Evolutionary conservation across 1,140 invertebrate species (phyloP), one percentile per base, ranked within the genome.

Genomic region (Drosophila biarmipes): DNA sequence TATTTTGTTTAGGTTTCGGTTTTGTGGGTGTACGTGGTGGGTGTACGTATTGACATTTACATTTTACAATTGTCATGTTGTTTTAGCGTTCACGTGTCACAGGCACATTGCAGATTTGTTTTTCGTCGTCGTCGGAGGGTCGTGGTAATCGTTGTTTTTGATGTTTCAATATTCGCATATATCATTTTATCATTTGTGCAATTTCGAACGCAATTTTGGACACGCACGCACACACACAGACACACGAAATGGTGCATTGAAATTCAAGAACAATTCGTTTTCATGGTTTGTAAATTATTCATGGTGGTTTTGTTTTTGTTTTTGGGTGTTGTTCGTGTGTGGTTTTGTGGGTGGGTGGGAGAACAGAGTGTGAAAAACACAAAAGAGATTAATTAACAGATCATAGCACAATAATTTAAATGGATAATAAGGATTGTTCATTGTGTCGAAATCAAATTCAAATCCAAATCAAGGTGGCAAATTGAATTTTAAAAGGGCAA

Each of bases 161-260:
- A 67, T 67, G 62, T 67, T 69, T 69, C 19, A 56, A 66, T 51
- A 45, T 56, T 66, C 40, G 45, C 38, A 73, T 49, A 55, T 43
- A 43, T 68, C 46, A 54, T 54, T 38, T 73, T 52, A 34, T 69
- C 34, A 56, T 62, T 78, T 73, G 42, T 81, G 46, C 42, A 61
- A 38, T 56, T 77, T 73, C 19, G n/a, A 58, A 58, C 21, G 17
- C 38, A 58, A 31, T 59, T 73, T 61, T 35, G 40, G 46, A 52
- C 17, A 53, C 61, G 43, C 45, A 64, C 58, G 34, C 69, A 51
- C 69, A 35, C 69, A 71, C 42, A 64, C 27, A 34, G 14, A 46
- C 38, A 74, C 80, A 85, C 61, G 59, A 46, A 46, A 43, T 24
- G 52, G 78, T 80, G 73, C 75, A 74, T 74, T 38, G 31, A 37